Percentiles rank a stretch among this genome's conserved stretches.
Evolutionary conservation across 2,888 invertebrate species (phyloP).

Genomic region (Drosophila formosana): DNA sequence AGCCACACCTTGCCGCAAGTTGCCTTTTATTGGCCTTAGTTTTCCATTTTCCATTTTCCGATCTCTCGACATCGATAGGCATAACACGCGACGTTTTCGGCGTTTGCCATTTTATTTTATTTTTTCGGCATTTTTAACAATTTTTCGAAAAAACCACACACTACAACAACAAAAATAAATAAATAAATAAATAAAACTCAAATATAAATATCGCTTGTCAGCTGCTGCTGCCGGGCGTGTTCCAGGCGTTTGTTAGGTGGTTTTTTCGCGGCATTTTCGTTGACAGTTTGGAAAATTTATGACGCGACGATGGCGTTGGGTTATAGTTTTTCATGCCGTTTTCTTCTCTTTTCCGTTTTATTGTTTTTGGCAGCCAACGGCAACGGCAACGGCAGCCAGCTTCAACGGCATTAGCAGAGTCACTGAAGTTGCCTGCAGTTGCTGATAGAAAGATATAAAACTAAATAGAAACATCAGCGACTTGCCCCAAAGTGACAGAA

Average conservation of each 20-base stretch:
- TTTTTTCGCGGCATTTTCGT: conserved; percentile 49
- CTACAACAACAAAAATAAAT: conserved; percentile 8
- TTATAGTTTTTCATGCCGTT: conserved; percentile 47
- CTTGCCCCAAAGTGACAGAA: conserved; percentile 58
- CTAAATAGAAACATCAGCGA: conserved; percentile 70
- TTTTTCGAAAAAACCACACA: conserved; percentile 39
- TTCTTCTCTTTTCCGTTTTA: neutral
- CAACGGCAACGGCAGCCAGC: conserved; percentile 31
- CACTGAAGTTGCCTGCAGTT: conserved; percentile 27
- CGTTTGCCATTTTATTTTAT: conserved; percentile 48
- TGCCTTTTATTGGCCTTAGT: conserved; percentile 61
- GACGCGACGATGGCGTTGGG: conserved; percentile 64
- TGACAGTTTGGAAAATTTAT: conserved; percentile 76
- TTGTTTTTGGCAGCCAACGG: conserved; percentile 20
- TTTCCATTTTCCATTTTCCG: conserved; percentile 43
- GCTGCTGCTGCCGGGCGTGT: conserved; percentile 67
- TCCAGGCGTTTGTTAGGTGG: conserved; percentile 36
- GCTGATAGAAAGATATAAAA: conserved; percentile 54
- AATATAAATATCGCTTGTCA: conserved; percentile 70
- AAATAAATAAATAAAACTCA: conserved; percentile 9
- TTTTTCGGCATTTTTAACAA: conserved; percentile 25
- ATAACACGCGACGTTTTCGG: conserved; percentile 74
- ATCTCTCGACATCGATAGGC: conserved; percentile 67
- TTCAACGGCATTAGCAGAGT: conserved; percentile 13
- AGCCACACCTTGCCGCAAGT: conserved; percentile 65